These are phyloP conservation scores for Leptinotarsa haldemani DNA, from an alignment of 2,888 invertebrate genomes.

Conservation along the genomic window DNA sequence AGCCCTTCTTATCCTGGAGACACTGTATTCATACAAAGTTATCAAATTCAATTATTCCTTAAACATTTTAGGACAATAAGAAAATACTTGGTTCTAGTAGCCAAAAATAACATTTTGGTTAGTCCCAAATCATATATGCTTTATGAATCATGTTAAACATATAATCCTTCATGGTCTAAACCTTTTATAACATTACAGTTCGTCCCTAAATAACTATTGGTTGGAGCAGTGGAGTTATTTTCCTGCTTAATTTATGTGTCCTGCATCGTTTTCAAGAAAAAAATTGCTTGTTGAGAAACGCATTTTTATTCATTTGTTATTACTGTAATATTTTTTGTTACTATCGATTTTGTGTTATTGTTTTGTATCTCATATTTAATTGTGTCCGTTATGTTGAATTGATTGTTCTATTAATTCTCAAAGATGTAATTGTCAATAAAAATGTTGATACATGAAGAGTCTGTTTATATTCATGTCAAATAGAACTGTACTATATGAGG, in stretches of 20 bases:
- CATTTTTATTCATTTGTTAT: conserved; percentile 30
- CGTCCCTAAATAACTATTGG: conserved; percentile 39
- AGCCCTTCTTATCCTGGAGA: too few relatives aligned
- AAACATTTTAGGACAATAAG: too few relatives aligned
- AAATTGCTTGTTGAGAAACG: conserved; percentile 18
- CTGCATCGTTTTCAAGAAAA: conserved; percentile 31
- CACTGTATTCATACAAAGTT: too few relatives aligned
- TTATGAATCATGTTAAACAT: too few relatives aligned
- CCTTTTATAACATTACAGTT: conserved; percentile 41
- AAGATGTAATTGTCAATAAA: conserved; percentile 21
- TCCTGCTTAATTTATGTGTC: conserved; percentile 42
- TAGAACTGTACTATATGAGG: too few relatives aligned
- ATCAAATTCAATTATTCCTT: too few relatives aligned
- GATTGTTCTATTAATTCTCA: background rate
- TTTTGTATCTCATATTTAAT: conserved; percentile 29
- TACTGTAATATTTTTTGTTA: conserved; percentile 27
- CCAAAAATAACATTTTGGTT: too few relatives aligned
- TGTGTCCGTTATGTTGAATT: conserved; percentile 15
- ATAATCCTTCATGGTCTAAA: conserved; percentile 15
- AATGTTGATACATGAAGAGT: background rate
- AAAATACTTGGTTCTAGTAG: too few relatives aligned
- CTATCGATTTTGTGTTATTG: conserved; percentile 36
- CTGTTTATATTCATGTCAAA: background rate
- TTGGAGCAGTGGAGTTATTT: conserved; percentile 35
- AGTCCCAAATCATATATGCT: background rate